These are phyloP conservation scores for Leguminivora glycinivorella DNA, from an alignment of 1,140 invertebrate species.

Conservation along the genomic window DNA sequence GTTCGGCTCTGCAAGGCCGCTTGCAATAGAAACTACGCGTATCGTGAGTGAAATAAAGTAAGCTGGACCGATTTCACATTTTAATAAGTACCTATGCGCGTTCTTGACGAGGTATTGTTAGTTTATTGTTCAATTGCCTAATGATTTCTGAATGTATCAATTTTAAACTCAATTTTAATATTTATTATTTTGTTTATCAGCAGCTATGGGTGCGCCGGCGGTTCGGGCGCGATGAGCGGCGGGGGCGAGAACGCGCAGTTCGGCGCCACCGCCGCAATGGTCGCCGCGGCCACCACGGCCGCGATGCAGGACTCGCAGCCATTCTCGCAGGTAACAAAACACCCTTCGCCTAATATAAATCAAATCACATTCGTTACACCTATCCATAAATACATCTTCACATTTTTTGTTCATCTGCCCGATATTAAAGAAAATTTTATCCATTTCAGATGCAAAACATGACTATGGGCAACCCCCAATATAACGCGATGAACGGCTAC, in stretches of 20 bases:
- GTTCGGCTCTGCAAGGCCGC: constrained; percentile 73
- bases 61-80: constrained; percentile 64
- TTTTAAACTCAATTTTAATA: background rate
- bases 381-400: background rate
- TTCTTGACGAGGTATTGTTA: constrained; percentile 1
- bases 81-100: constrained; percentile 42
- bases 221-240: constrained; percentile 79
- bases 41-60: constrained; percentile 73
- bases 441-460: constrained; percentile 76
- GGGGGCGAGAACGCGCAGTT: constrained; percentile 76
- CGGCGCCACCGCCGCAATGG: constrained; percentile 77
- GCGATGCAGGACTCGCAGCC: constrained; percentile 79
- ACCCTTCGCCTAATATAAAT: background rate
- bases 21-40: constrained; percentile 76
- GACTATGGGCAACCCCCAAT: constrained; percentile 79
- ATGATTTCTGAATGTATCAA: no score
- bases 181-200: constrained; percentile 45
- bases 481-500: constrained; percentile 77
- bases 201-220: constrained; percentile 78
- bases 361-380: constrained; percentile 5
- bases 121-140: no score
- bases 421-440: constrained; percentile 15
- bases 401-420: background rate
- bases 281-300: constrained; percentile 75
- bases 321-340: constrained; percentile 71